phyloP scores from a whole-genome alignment of 2,888 invertebrate species.

The Colletes collaris region DNA sequence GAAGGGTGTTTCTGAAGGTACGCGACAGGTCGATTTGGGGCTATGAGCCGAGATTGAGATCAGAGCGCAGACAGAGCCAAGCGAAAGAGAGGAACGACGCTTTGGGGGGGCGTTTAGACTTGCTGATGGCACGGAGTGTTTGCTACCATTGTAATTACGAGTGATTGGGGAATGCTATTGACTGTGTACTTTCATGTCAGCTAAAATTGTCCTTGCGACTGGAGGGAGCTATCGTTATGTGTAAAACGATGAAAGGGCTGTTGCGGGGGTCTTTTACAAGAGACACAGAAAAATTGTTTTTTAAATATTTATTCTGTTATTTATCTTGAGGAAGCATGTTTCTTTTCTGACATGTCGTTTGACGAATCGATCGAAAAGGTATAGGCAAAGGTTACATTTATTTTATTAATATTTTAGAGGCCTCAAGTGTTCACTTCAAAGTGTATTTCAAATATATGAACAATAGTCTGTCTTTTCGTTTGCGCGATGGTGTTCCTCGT shows the following conservation, averaged over 20 bases:
- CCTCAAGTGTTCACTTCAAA: too few relatives aligned
- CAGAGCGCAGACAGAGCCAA: neutral
- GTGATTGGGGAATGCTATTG: neutral
- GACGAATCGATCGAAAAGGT: too few relatives aligned
- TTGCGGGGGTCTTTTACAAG: too few relatives aligned
- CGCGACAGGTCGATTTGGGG: slow-evolving; percentile 47
- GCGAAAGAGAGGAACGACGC: neutral
- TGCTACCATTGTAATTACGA: slow-evolving; percentile 18
- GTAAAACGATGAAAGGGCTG: neutral
- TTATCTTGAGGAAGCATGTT: too few relatives aligned
- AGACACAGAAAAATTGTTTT: too few relatives aligned
- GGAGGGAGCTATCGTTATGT: neutral
- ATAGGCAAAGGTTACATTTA: too few relatives aligned
- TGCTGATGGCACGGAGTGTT: slow-evolving; percentile 9
- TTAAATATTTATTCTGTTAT: too few relatives aligned
- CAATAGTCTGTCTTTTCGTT: too few relatives aligned
- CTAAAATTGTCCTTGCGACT: neutral
- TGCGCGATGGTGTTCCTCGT: too few relatives aligned
- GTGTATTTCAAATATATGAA: too few relatives aligned
- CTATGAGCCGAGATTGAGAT: slow-evolving; percentile 40
- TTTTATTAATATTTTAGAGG: too few relatives aligned
- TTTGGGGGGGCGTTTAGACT: slow-evolving; percentile 6
- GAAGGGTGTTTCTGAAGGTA: slow-evolving; percentile 26
- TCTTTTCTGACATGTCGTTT: too few relatives aligned
- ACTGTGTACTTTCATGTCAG: slow-evolving; percentile 6